Percentiles rank a stretch among this genome's conserved stretches.
These are phyloP conservation scores for Teleiodes luculella DNA, from an alignment of 2,888 invertebrate species.

Conservation along the genomic window DNA sequence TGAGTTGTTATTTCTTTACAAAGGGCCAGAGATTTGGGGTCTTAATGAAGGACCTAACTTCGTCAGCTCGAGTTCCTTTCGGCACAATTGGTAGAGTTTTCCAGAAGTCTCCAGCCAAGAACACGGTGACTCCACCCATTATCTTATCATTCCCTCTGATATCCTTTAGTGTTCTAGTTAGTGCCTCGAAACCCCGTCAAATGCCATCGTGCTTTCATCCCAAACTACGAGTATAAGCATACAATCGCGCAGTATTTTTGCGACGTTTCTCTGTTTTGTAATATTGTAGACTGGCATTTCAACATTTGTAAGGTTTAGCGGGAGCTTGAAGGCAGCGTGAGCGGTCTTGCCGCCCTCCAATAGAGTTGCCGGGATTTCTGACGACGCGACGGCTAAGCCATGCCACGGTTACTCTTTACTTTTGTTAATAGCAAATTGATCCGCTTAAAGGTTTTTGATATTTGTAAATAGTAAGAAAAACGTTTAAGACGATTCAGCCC, in stretches of 20 bases:
- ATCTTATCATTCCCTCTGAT: constrained; percentile 17
- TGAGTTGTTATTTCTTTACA: constrained; percentile 25
- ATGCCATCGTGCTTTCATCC: constrained; percentile 21
- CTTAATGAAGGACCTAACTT: constrained; percentile 27
- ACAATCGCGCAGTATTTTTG: constrained; percentile 23
- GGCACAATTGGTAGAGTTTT: constrained; percentile 23
- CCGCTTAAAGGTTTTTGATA: not conserved
- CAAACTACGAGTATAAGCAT: constrained; percentile 21
- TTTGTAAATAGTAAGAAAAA: too few relatives aligned
- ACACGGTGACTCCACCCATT: constrained; percentile 23
- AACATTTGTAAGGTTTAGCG: constrained; percentile 12
- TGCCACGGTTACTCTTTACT: not conserved
- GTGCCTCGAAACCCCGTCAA: constrained; percentile 22
- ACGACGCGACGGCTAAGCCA: not conserved
- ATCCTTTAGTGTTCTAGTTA: constrained; percentile 20
- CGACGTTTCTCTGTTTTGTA: constrained; percentile 14
- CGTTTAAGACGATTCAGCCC: too few relatives aligned
- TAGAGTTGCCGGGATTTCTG: not conserved
- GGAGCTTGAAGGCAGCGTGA: constrained; percentile 23
- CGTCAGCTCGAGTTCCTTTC: constrained; percentile 25
- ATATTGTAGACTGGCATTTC: not conserved
- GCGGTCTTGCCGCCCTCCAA: not conserved
- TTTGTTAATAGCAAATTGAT: not conserved
- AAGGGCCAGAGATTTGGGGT: constrained; percentile 27
- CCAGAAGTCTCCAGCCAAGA: constrained; percentile 27